Evolutionary conservation across 2,888 invertebrate species (phyloP), one percentile per base, ranked within the genome.

Genomic region (Coelogynopora nodosa): DNA sequence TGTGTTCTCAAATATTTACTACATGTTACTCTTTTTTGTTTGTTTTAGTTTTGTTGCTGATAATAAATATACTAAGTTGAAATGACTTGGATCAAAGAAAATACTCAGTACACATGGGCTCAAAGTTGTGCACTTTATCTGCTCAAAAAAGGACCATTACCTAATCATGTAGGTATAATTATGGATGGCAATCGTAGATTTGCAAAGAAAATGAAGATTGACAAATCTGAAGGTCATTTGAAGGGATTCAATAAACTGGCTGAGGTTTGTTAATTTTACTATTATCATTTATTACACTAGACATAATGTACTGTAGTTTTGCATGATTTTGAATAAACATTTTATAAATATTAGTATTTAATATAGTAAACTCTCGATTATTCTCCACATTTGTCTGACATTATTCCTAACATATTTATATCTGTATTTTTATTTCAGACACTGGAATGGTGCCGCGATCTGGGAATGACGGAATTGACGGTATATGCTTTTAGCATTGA

Each of bases 401-500:
- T n/a, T n/a, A n/a, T n/a, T n/a, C n/a, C n/a, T n/a, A 81, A 13
- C 82, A 81, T 81, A 81, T 18, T 85, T 13, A 18, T 74, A 81
- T 67, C 67, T 87, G 80, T 49, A 67, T 84, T 86, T 86, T 87
- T 82, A 83, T 89, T 89, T 30, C 88, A 93, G 93, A 95, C 95
- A 26, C 92, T 97, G 67, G 94, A 95, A 92, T 96, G 96, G 96
- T 99, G 98, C 91, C 93, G 95, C 87, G 95, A 97, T 91, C 93
- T 98, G 87, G 98, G 96, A 10, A 94, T 99, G 88, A 94, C 94
- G 49, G 97, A 98, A 93, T 97, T 98, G 0, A 98, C 99, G 2
- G 96, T 98, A 0, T 99, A 98, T 93, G 98, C 98, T 49, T 98
- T 99, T 92, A 98, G 98, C 92, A 98, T 98, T 91, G 98, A 99